Evolutionary conservation across 2,797 vertebrate species (phyloP), one percentile per base, ranked within the genome.

Genomic region (Pelobates cultripes): DNA sequence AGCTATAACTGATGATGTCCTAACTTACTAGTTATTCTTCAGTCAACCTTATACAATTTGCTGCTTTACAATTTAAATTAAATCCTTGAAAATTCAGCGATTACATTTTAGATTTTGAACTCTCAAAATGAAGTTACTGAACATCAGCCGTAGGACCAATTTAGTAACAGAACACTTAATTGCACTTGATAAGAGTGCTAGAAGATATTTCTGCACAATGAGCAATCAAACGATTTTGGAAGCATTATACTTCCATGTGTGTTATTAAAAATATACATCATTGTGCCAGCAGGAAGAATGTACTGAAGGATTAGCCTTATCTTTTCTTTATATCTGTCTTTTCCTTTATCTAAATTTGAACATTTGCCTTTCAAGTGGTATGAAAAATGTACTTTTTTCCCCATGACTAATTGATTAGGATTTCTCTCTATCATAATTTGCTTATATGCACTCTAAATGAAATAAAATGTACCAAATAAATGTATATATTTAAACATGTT

Each of bases 251-350:
- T 44, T 45, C 42, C 28, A 42, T 68, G 66, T 43, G 40, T 17
- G 42, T 68, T 68, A 68, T 68, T 42, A 68, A 42, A 40, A 67
- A 43, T 42, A 14, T 42, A 12, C 40, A 68, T 13, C 40, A 68
- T 12, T 44, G 68, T 70, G 43, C 43, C 68, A 70, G 15, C 68
- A 17, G 68, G 68, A 70, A 70, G 68, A 13, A 68, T 45, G 15
- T 44, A 5, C 7, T 7, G 13, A 70, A 70, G 43, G 42, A 44
- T 70, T 14, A 44, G 15, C 17, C n/a, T 14, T 28, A 17, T 64
- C n/a, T 40, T 64, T 40, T 64, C 7, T 40, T 7, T 64, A 28
- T 64, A 12, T 51, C 47, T 51, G 47, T 10, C 47, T 57, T 57
- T 57, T 57, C 55, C 55, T 57, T 2, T 2, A 57, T 9, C 9